Percentiles rank a stretch among this genome's conserved stretches.
These are phyloP conservation scores for Acanthornis magna DNA, from an alignment of 2,797 vertebrate genomes.

Conservation along the genomic window DNA sequence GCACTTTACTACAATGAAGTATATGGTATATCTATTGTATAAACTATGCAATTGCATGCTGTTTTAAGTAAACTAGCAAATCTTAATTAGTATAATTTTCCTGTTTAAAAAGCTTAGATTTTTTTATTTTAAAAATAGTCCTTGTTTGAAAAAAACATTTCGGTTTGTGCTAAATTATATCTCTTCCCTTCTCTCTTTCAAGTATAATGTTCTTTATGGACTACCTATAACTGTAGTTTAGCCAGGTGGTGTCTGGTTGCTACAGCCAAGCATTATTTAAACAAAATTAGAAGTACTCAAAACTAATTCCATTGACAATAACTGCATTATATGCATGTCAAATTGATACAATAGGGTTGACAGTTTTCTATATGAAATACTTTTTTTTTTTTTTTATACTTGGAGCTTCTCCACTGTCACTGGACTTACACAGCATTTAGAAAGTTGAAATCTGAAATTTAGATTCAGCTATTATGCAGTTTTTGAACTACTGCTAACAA, in stretches of 20 bases:
- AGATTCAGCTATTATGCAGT: background rate
- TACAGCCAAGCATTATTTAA: background rate
- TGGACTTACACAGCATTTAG: background rate
- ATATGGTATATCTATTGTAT: background rate
- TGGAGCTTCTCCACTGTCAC: background rate
- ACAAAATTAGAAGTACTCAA: background rate
- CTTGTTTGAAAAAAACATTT: background rate
- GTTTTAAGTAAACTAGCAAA: background rate
- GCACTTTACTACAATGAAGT: background rate
- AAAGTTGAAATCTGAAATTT: background rate
- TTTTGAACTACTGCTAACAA: background rate
- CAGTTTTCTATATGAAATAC: background rate
- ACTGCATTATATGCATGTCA: background rate
- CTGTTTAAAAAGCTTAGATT: background rate
- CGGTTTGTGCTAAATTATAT: background rate
- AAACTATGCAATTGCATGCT: background rate
- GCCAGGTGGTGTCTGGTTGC: background rate
- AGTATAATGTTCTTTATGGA: background rate
- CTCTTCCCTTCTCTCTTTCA: background rate
- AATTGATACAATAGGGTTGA: background rate
- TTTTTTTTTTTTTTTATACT: background rate
- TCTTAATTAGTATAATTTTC: background rate
- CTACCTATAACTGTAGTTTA: background rate
- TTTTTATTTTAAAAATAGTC: background rate
- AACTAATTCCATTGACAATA: background rate